A percentile compares a stretch with the other conserved stretches of the same genome.
phyloP scores from a whole-genome alignment of 2,797 vertebrate genomes.

The Fratercula arctica region DNA sequence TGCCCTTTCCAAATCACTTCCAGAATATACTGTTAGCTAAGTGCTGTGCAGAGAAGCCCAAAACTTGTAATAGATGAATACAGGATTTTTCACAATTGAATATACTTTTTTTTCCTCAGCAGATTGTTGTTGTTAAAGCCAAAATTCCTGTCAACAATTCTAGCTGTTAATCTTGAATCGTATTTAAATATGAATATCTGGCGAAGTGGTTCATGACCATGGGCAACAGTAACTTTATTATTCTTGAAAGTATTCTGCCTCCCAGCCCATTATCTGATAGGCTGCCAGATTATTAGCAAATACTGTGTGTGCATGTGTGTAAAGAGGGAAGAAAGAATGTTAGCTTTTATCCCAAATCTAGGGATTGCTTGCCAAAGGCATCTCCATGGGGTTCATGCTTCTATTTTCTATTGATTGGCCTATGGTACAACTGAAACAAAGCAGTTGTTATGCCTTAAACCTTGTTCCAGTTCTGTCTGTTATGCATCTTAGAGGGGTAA shows the following conservation, averaged over 20 bases:
- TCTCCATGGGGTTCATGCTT: background rate
- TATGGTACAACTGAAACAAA: background rate
- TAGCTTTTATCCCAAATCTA: background rate
- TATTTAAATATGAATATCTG: background rate
- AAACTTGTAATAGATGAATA: background rate
- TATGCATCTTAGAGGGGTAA: background rate
- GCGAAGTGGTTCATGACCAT: background rate
- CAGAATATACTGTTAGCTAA: background rate
- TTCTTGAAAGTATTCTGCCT: background rate
- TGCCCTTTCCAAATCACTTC: background rate
- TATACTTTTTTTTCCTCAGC: background rate
- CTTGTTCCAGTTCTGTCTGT: background rate
- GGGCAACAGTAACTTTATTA: background rate
- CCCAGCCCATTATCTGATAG: background rate
- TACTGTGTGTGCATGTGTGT: background rate
- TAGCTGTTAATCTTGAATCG: background rate
- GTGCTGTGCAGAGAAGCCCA: background rate
- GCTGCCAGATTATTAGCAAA: background rate
- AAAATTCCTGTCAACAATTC: background rate
- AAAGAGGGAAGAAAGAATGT: background rate
- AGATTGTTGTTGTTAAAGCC: background rate
- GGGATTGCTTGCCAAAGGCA: background rate
- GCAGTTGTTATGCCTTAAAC: background rate
- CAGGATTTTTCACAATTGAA: background rate
- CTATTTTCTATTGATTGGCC: background rate